A percentile compares a stretch with the other conserved stretches of the same genome.
Evolutionary conservation across 2,113 vertebrate genomes (phyloP).

Genomic region (Prunella himalayana): DNA sequence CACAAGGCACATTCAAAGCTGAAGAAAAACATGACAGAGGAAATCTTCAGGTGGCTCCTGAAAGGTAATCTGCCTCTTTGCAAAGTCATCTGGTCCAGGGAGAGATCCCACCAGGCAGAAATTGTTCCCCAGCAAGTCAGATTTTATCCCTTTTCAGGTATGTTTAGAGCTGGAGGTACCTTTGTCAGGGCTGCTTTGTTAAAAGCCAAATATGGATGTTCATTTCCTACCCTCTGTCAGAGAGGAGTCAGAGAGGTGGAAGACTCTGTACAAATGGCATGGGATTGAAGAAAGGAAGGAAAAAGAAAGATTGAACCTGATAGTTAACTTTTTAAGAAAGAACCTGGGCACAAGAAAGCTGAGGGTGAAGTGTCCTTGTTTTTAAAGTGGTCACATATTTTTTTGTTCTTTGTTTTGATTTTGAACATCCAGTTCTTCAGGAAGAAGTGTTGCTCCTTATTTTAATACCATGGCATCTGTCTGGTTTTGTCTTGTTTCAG

Average conservation of each 20-base stretch:
- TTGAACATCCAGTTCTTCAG: background rate
- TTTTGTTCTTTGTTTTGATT: background rate
- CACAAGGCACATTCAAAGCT: constrained; percentile 79
- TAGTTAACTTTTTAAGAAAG: background rate
- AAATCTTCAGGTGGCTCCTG: constrained; percentile 37
- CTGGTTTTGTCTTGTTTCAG: background rate
- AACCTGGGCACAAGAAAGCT: background rate
- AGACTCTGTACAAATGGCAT: background rate
- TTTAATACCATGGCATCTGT: background rate
- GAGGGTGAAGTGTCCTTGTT: background rate
- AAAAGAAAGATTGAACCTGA: background rate
- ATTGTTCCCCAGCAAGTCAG: background rate
- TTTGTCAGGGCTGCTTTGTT: background rate
- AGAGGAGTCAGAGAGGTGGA: background rate
- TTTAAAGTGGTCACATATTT: background rate
- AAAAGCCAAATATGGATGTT: background rate
- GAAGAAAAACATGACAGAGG: constrained; percentile 36
- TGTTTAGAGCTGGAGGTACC: background rate
- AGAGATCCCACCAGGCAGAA: background rate
- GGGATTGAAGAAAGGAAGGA: background rate
- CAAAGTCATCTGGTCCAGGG: background rate
- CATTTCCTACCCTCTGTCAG: background rate
- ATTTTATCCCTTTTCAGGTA: background rate
- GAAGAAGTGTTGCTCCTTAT: background rate
- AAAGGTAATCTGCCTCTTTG: background rate